These are phyloP conservation scores for Polymixis flavicincta DNA, from an alignment of 2,888 invertebrate species.

Conservation along the genomic window DNA sequence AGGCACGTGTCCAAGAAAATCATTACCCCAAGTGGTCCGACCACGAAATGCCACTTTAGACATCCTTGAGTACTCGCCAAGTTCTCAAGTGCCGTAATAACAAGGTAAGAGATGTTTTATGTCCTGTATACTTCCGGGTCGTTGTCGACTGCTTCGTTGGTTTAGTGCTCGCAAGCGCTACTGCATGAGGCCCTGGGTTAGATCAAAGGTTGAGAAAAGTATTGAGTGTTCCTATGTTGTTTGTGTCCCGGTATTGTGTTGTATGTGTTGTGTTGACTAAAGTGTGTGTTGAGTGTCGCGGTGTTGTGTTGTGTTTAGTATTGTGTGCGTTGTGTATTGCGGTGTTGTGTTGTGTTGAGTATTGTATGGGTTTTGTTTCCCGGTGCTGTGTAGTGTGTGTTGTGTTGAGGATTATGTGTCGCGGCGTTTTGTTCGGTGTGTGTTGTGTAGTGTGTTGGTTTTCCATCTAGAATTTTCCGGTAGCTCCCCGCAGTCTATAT, in stretches of 20 bases:
- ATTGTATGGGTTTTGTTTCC: too few relatives aligned
- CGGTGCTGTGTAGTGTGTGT: neutral
- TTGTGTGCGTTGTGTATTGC: too few relatives aligned
- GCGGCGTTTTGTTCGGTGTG: too few relatives aligned
- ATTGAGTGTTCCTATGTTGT: too few relatives aligned
- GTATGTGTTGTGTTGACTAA: too few relatives aligned
- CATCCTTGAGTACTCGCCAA: slow-evolving; percentile 33
- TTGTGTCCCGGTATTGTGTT: too few relatives aligned
- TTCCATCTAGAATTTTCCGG: too few relatives aligned
- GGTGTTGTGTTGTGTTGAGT: too few relatives aligned
- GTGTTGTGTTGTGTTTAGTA: neutral
- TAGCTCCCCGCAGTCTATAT: too few relatives aligned
- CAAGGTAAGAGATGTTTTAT: slow-evolving; percentile 22
- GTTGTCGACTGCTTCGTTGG: neutral
- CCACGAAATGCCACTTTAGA: slow-evolving; percentile 33
- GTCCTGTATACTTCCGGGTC: neutral
- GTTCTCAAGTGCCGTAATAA: slow-evolving; percentile 36
- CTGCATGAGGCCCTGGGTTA: neutral
- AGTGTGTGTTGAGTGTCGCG: too few relatives aligned
- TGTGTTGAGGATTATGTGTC: too few relatives aligned
- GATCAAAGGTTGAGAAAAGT: neutral
- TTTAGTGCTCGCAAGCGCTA: neutral
- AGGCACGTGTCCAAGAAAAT: slow-evolving; percentile 36
- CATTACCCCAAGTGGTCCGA: slow-evolving; percentile 42
- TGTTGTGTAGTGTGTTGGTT: too few relatives aligned